Conservation (phyloP, 1,140 invertebrate species). For the Asbolus verrucosus region DNA sequence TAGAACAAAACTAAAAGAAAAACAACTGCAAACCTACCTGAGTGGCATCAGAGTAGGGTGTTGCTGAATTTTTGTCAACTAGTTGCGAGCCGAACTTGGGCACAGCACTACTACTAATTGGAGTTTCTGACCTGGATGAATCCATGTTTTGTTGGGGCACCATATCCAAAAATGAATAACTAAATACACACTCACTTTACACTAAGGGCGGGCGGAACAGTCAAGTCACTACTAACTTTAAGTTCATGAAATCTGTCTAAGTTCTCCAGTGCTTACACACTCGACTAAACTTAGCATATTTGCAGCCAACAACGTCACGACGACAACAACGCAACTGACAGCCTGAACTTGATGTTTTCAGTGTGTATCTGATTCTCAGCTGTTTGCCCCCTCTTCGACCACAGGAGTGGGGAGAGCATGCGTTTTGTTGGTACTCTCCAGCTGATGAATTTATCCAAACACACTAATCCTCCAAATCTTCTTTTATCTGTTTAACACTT, state of each 20-base stretch:
- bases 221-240: slow-evolving; percentile 1
- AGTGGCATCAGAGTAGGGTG: slow-evolving; percentile 96
- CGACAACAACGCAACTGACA: slow-evolving; percentile 61
- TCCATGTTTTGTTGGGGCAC: slow-evolving; percentile 72
- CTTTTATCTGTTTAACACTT: no score
- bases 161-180: slow-evolving; percentile 63
- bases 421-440: slow-evolving; percentile 47
- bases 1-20: no score
- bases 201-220: slow-evolving; percentile 16
- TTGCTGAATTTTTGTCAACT: slow-evolving; percentile 89
- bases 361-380: slow-evolving; percentile 63
- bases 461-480: no score
- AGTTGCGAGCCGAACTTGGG: slow-evolving; percentile 85
- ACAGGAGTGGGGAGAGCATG: slow-evolving; percentile 51
- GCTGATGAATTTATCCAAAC: slow-evolving; percentile 49
- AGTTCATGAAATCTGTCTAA: slow-evolving; percentile 56
- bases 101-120: slow-evolving; percentile 64
- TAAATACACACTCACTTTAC: slow-evolving; percentile 44
- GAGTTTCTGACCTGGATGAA: slow-evolving; percentile 66
- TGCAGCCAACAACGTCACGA: slow-evolving; percentile 47
- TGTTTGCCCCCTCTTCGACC: slow-evolving; percentile 57
- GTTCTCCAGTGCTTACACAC: slow-evolving; percentile 59
- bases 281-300: slow-evolving; percentile 59
- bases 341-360: slow-evolving; percentile 59
- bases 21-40: no score